Evolutionary conservation across 2,888 invertebrate species (phyloP), one percentile per base, ranked within the genome.

Genomic region (Watsonalla binaria): DNA sequence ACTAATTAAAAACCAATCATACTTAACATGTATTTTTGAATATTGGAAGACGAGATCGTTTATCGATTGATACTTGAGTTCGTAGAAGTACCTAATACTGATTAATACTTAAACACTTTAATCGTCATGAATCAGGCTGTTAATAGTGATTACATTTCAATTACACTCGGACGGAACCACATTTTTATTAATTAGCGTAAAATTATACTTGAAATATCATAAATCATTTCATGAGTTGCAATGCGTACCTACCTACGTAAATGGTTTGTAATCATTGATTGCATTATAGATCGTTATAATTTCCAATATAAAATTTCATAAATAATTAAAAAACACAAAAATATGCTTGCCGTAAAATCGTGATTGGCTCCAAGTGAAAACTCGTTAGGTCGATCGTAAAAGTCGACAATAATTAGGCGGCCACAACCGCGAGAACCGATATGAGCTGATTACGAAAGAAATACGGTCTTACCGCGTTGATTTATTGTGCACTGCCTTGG

Each of bases 401-500:
- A 84, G 88, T 90, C 89, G 83, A 86, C 87, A 88, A 88, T 90
- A 89, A 90, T 90, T 90, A 89, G 88, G 85, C 85, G 82, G 83
- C 76, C 82, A 82, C 84, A 84, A 83, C 87, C 81, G 82, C 84
- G 77, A 81, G 82, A 82, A 72, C 77, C 86, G 87, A 89, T 89
- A 90, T 86, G 86, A 88, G 88, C 87, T 87, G 88, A 90, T 90
- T 88, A 88, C 86, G 86, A 85, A 88, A 90, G 87, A 89, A 89
- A 87, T 88, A 89, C 87, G 87, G 82, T 86, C 87, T 84, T 82
- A 80, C 81, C 72, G 71, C 74, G 80, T 85, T 89, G 89, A 89
- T 89, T 89, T 89, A 89, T 87, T 80, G 82, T 69, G 71, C 72
- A 72, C 76, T 69, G 77, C 63, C 76, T 65, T 75, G 70, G 72